A percentile compares a stretch with the other conserved stretches of the same genome.
Evolutionary conservation across 2,797 vertebrate genomes (phyloP).

Genomic region (Vipera ursinii): DNA sequence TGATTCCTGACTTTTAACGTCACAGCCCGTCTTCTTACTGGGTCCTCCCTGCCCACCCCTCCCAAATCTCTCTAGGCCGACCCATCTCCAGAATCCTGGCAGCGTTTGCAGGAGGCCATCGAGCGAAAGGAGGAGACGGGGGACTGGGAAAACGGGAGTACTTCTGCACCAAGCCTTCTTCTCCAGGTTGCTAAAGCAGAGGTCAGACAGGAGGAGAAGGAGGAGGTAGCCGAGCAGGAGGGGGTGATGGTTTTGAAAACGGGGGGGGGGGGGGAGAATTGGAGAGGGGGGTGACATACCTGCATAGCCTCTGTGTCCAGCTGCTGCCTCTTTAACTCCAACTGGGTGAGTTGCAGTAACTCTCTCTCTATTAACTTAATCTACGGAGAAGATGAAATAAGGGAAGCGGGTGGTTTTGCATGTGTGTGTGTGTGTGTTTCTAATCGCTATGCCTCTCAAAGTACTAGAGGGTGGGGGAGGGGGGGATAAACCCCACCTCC

Average conservation of each 20-base stretch:
- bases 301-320: slow-evolving; percentile 92
- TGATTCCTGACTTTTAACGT: background rate
- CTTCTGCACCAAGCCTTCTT: background rate
- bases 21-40: background rate
- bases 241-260: background rate
- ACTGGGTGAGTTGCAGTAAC: slow-evolving; percentile 96
- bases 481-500: accelerated
- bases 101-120: background rate
- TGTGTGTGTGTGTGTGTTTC: background rate
- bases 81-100: background rate
- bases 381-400: slow-evolving; percentile 87
- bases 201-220: background rate
- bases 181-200: slow-evolving; percentile 17
- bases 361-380: slow-evolving; percentile 97
- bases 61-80: background rate
- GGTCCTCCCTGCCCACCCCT: background rate
- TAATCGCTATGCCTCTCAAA: background rate
- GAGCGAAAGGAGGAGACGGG: background rate
- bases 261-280: slow-evolving; percentile 14
- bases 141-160: background rate
- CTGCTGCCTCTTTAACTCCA: slow-evolving; percentile 95
- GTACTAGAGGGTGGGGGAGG: background rate
- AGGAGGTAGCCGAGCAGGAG: slow-evolving; percentile 15
- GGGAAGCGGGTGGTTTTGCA: slow-evolving; percentile 37
- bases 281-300: slow-evolving; percentile 80